These are phyloP conservation scores for Cisticola juncidis DNA, from an alignment of 2,113 vertebrate species.

Conservation along the genomic window DNA sequence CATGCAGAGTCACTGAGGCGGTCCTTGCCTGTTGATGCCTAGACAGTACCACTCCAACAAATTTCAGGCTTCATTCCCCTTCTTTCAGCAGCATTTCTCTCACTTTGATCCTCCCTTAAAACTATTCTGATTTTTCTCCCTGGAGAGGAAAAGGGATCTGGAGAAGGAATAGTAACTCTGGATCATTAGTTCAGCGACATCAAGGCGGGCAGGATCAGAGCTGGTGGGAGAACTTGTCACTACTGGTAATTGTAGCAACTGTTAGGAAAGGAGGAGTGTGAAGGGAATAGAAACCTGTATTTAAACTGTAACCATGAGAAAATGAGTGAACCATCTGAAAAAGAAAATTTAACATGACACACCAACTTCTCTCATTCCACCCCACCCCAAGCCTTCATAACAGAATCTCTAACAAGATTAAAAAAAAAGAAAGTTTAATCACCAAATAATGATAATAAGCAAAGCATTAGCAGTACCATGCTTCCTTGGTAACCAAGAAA, in stretches of 20 bases:
- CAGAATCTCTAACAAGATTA: neutral
- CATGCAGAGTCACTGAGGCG: rapidly evolving
- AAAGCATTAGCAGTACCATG: neutral
- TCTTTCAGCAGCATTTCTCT: neutral
- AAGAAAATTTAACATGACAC: neutral
- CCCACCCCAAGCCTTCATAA: neutral
- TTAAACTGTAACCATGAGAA: neutral
- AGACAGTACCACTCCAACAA: neutral
- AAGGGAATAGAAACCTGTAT: neutral
- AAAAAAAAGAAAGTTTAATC: neutral
- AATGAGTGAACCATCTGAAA: neutral
- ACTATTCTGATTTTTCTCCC: neutral
- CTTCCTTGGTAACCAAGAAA: neutral
- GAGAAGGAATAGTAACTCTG: neutral
- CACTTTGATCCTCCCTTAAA: neutral
- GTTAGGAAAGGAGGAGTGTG: neutral
- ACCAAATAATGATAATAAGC: neutral
- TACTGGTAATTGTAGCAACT: neutral
- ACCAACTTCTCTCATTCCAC: neutral
- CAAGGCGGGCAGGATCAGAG: neutral
- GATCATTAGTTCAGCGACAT: neutral
- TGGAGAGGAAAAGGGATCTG: neutral
- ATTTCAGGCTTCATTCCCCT: neutral
- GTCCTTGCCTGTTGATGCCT: neutral
- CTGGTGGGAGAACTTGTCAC: neutral